These are phyloP conservation scores for Nasonovia ribisnigri DNA, from an alignment of 2,888 invertebrate species.

Conservation along the genomic window DNA sequence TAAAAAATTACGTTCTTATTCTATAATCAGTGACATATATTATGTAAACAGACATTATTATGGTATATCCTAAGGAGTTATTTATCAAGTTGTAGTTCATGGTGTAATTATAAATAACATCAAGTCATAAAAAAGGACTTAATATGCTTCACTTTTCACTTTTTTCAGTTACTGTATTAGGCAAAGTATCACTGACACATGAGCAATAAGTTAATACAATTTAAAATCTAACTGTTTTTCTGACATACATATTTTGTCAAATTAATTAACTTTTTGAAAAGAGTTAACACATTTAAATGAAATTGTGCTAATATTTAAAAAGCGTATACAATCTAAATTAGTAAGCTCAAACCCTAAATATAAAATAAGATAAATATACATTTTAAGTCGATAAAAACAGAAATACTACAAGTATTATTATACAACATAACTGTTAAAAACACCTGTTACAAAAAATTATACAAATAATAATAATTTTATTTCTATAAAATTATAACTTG, in stretches of 20 bases:
- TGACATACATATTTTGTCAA: background rate
- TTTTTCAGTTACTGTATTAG: background rate
- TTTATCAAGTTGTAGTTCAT: too few relatives aligned
- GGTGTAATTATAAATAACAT: too few relatives aligned
- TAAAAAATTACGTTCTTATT: background rate
- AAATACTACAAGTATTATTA: background rate
- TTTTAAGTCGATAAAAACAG: background rate
- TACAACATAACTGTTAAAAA: background rate
- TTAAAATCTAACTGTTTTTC: background rate
- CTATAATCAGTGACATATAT: background rate
- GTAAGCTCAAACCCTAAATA: background rate
- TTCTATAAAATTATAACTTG: conserved; percentile 38
- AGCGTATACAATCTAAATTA: background rate
- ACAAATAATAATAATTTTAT: conserved; percentile 51
- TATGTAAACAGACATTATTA: background rate
- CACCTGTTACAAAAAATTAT: conserved; percentile 20
- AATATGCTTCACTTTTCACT: too few relatives aligned
- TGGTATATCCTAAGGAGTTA: too few relatives aligned
- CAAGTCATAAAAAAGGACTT: background rate
- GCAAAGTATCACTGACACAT: background rate
- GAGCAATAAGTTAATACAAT: background rate
- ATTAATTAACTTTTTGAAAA: background rate
- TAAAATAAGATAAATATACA: background rate
- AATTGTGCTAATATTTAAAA: background rate
- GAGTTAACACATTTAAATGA: background rate